Percentiles rank a stretch among this genome's conserved stretches.
Evolutionary conservation across 2,888 invertebrate genomes (phyloP).

Genomic region (Mechanitis mazaeus): DNA sequence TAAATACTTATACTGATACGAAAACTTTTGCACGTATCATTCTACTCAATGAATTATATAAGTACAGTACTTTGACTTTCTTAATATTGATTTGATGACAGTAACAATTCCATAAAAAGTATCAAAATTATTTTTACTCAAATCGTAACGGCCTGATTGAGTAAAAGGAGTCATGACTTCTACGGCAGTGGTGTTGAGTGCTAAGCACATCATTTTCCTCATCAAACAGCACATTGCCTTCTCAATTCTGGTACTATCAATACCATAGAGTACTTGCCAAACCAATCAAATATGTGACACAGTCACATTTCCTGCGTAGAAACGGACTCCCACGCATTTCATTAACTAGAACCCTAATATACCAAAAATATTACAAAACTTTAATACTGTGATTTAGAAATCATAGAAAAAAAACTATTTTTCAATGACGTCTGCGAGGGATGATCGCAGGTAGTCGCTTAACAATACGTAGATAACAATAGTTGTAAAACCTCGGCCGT

Average conservation of each 20-base stretch:
- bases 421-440: constrained; percentile 29
- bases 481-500: not conserved
- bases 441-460: constrained; percentile 35
- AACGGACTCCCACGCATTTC: constrained; percentile 53
- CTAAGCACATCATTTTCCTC: constrained; percentile 62
- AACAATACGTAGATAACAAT: not conserved
- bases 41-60: constrained; percentile 21
- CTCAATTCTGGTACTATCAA: constrained; percentile 41
- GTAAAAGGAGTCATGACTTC: constrained; percentile 66
- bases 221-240: constrained; percentile 46
- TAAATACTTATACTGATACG: constrained; percentile 26
- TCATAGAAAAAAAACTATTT: constrained; percentile 45
- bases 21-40: constrained; percentile 24
- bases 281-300: constrained; percentile 45
- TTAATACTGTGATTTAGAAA: constrained; percentile 50
- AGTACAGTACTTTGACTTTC: constrained; percentile 14
- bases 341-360: constrained; percentile 31
- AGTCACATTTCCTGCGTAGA: constrained; percentile 61
- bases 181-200: constrained; percentile 66
- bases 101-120: too few species aligned
- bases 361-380: constrained; percentile 39
- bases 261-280: constrained; percentile 54
- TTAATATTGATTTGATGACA: too few species aligned
- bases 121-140: too few species aligned
- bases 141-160: not conserved